Conservation (phyloP, 2,888 invertebrate genomes). For the Eurois occulta region DNA sequence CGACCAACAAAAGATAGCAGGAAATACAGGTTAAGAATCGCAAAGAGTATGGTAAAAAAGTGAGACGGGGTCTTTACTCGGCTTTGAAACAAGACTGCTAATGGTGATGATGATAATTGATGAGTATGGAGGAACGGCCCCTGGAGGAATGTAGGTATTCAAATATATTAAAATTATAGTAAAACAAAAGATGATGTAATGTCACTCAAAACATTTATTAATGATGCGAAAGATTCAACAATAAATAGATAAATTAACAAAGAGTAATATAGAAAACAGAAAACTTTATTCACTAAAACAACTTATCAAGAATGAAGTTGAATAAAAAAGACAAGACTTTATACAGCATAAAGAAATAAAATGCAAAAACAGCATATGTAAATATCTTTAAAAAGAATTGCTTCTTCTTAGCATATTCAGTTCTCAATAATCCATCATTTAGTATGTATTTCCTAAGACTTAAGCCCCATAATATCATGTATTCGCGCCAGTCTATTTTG, state of each 20-base stretch:
- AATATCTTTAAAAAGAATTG: conserved; percentile 18
- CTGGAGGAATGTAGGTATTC: no score
- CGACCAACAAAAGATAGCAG: not conserved
- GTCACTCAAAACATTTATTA: not conserved
- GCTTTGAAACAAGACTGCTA: not conserved
- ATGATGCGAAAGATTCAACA: not conserved
- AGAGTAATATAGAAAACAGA: not conserved
- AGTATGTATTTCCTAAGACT: conserved; percentile 50
- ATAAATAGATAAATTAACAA: not conserved
- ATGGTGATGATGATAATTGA: not conserved
- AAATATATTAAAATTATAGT: not conserved
- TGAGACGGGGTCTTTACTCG: not conserved
- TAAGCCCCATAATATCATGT: conserved; percentile 56
- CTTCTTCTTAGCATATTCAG: conserved; percentile 52
- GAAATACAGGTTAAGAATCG: not conserved
- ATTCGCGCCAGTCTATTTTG: conserved; percentile 59
- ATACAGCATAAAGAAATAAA: conserved; percentile 9
- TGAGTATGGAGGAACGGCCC: not conserved
- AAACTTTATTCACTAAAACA: not conserved
- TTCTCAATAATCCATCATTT: conserved; percentile 64
- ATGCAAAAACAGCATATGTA: not conserved
- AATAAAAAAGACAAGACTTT: conserved; percentile 2
- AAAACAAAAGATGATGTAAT: not conserved
- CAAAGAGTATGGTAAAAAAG: not conserved
- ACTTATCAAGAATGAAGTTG: not conserved